Conservation (phyloP, 2,888 invertebrate genomes). For the Drosophila eohydei region DNA sequence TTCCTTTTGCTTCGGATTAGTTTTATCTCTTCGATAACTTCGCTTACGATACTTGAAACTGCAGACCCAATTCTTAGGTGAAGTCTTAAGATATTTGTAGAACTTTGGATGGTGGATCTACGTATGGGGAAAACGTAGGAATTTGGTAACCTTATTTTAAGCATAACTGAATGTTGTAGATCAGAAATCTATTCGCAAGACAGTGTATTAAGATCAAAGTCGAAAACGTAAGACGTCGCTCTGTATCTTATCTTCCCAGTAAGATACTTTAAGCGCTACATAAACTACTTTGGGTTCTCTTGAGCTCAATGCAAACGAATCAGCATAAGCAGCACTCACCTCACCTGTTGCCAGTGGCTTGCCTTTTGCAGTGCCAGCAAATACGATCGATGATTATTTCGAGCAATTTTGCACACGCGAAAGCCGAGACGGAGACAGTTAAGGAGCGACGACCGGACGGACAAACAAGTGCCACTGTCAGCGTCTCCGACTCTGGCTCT, state of each 20-base stretch:
- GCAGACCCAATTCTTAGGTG: neutral
- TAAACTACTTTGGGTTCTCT: neutral
- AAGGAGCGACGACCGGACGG: constrained; percentile 36
- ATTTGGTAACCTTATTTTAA: no score
- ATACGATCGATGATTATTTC: constrained; percentile 30
- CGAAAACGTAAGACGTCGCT: neutral
- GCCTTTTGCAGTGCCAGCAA: constrained; percentile 35
- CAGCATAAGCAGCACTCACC: constrained; percentile 24
- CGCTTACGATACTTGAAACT: neutral
- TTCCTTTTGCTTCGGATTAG: neutral
- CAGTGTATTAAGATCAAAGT: neutral
- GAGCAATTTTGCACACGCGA: constrained; percentile 26
- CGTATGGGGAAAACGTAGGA: no score
- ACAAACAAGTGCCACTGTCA: constrained; percentile 35
- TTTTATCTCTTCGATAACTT: neutral
- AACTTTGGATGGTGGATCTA: no score
- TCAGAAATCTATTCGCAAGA: neutral
- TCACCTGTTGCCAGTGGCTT: constrained; percentile 40
- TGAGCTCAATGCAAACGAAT: neutral
- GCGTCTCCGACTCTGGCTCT: neutral
- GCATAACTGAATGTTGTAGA: no score
- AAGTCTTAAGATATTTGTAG: neutral
- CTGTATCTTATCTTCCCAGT: neutral
- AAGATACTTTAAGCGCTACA: neutral
- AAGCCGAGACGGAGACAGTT: constrained; percentile 8